A percentile compares a stretch with the other conserved stretches of the same genome.
phyloP scores from a whole-genome alignment of 1,140 invertebrate genomes.

The Ooceraea biroi region DNA sequence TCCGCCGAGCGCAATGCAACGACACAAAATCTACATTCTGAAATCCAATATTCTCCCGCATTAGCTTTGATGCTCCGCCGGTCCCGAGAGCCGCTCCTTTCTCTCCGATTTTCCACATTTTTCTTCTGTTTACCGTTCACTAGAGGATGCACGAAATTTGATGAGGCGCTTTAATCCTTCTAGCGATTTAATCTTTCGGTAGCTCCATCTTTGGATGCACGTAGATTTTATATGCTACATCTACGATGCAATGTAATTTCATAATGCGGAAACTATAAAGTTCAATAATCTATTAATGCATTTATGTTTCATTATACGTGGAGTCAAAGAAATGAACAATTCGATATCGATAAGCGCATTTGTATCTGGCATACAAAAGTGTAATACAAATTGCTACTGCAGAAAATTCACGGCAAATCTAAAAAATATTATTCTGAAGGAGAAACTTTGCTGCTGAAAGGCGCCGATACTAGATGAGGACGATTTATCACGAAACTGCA shows the following conservation, averaged over 20 bases:
- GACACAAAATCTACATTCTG: constrained; percentile 58
- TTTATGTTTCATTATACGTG: neutral
- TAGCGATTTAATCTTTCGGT: constrained; percentile 14
- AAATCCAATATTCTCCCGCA: constrained; percentile 52
- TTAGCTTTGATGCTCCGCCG: constrained; percentile 42
- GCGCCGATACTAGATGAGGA: neutral
- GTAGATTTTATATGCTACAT: neutral
- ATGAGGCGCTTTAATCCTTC: constrained; percentile 19
- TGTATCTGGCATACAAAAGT: neutral
- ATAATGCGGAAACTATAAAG: neutral
- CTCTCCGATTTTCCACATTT: neutral
- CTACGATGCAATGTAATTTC: neutral
- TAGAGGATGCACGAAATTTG: constrained; percentile 23
- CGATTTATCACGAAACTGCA: constrained; percentile 17
- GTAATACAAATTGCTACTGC: neutral
- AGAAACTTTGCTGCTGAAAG: neutral
- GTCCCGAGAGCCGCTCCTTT: constrained; percentile 20
- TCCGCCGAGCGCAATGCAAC: constrained; percentile 18
- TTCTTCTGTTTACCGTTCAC: constrained; percentile 12
- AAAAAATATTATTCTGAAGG: neutral
- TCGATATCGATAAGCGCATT: neutral
- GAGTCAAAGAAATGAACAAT: neutral
- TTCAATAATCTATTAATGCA: neutral
- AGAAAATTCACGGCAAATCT: neutral
- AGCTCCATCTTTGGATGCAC: neutral